Evolutionary conservation across 2,888 invertebrate genomes (phyloP).

Genomic region (Dermolepida albohirtum): DNA sequence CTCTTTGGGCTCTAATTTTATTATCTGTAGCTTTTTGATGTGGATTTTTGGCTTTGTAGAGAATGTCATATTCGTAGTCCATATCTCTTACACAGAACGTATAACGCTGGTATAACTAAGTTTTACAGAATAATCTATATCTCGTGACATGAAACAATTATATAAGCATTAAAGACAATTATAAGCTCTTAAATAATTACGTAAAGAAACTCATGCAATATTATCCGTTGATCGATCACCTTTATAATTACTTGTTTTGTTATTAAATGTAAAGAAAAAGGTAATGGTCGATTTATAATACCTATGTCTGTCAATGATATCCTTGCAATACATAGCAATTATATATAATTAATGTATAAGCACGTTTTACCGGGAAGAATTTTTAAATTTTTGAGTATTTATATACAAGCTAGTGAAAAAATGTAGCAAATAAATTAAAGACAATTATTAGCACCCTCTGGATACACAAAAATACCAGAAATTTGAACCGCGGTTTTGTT

Average conservation of each 20-base stretch:
- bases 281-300: slow-evolving; percentile 13
- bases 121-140: slow-evolving; percentile 38
- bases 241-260: slow-evolving; percentile 52
- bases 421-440: too few species aligned
- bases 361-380: too few species aligned
- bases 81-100: neutral
- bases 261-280: slow-evolving; percentile 17
- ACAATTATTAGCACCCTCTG: too few species aligned
- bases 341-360: too few species aligned
- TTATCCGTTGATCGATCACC: slow-evolving; percentile 53
- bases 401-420: too few species aligned
- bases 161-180: slow-evolving; percentile 49
- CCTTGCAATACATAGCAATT: too few species aligned
- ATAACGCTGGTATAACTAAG: neutral
- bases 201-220: slow-evolving; percentile 49
- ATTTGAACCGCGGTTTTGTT: too few species aligned
- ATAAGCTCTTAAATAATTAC: slow-evolving; percentile 57
- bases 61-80: slow-evolving; percentile 9
- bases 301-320: neutral
- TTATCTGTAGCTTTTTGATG: slow-evolving; percentile 52
- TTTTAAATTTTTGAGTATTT: too few species aligned
- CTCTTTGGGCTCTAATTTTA: slow-evolving; percentile 50
- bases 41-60: slow-evolving; percentile 51
- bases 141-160: slow-evolving; percentile 56
- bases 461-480: too few species aligned